phyloP scores from a whole-genome alignment of 2,113 vertebrate species.

The Egretta garzetta region DNA sequence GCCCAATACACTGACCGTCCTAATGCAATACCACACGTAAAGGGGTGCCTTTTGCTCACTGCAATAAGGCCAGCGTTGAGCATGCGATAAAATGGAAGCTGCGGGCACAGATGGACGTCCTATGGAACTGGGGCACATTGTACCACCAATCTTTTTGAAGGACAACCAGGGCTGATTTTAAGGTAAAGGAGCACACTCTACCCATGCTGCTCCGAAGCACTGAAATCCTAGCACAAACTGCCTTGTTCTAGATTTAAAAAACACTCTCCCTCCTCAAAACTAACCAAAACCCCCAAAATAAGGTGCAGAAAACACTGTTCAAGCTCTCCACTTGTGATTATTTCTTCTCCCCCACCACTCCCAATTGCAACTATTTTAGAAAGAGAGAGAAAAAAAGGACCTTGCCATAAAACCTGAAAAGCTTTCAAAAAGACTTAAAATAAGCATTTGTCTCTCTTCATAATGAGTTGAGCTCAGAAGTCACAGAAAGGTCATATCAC shows the following conservation, averaged over 20 bases:
- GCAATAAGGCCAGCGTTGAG: accelerated
- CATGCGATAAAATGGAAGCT: accelerated
- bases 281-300: not conserved
- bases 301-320: not conserved
- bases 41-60: accelerated
- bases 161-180: not conserved
- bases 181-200: not conserved
- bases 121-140: accelerated
- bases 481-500: slow-evolving; percentile 56
- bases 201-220: accelerated
- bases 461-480: slow-evolving; percentile 38
- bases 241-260: not conserved
- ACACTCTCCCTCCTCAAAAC: not conserved
- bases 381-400: not conserved
- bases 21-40: accelerated
- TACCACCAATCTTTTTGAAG: not conserved
- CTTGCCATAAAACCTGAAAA: not conserved
- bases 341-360: not conserved
- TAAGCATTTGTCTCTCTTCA: slow-evolving; percentile 30
- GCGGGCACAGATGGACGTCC: accelerated
- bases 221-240: not conserved
- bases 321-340: not conserved
- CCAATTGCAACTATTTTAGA: not conserved
- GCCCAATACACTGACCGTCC: accelerated
- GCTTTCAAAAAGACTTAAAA: slow-evolving; percentile 24